Evolutionary conservation across 2,113 vertebrate genomes (phyloP).

Genomic region (Parus major): DNA sequence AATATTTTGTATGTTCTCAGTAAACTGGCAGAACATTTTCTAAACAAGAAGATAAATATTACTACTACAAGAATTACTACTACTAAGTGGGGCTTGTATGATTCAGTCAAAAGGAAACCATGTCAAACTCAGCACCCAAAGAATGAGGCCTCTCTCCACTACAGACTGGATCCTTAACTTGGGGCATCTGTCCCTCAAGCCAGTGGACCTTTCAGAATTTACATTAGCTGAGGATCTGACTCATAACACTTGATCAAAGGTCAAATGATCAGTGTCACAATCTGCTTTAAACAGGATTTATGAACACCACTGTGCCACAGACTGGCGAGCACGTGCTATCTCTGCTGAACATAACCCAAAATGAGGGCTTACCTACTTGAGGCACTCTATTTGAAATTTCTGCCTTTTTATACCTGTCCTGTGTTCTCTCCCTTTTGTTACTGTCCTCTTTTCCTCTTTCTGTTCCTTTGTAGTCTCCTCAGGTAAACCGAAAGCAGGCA

Average conservation of each 20-base stretch:
- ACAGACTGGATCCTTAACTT: not conserved
- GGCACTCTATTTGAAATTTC: not conserved
- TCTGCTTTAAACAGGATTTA: not conserved
- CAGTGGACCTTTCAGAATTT: not conserved
- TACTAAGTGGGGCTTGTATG: not conserved
- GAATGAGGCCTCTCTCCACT: not conserved
- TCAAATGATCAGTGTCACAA: not conserved
- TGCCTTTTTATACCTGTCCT: not conserved
- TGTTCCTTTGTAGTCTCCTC: constrained; percentile 30
- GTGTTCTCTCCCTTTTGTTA: not conserved
- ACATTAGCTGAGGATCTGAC: not conserved
- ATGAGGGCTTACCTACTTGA: not conserved
- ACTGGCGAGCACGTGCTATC: fast-evolving
- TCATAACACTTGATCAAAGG: not conserved
- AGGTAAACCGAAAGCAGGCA: constrained; percentile 35
- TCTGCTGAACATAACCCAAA: not conserved
- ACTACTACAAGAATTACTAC: not conserved
- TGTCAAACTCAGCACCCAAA: not conserved
- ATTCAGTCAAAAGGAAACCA: not conserved
- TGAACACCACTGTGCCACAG: not conserved
- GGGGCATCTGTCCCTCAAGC: not conserved
- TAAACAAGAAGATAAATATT: not conserved
- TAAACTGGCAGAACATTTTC: not conserved
- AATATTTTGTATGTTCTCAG: not conserved
- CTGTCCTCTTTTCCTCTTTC: not conserved